Conservation (phyloP, 2,113 vertebrate species). For the Naja naja region DNA sequence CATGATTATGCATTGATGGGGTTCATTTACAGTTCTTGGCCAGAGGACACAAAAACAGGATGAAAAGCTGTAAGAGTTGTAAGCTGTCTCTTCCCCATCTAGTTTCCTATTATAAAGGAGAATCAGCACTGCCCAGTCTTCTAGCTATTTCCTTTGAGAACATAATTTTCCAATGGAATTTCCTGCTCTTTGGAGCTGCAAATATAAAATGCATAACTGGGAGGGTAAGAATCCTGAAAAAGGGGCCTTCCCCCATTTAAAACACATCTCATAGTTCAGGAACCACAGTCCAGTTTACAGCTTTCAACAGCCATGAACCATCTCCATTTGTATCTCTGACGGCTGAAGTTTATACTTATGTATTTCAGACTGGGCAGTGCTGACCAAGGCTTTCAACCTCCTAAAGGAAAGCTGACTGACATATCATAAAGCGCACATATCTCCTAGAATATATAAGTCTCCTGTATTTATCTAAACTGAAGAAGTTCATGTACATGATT, state of each 20-base stretch:
- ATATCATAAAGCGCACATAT: neutral
- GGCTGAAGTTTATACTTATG: neutral
- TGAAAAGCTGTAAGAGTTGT: neutral
- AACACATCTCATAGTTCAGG: neutral
- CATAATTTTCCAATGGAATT: neutral
- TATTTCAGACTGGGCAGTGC: neutral
- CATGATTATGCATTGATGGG: neutral
- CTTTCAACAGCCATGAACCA: no score
- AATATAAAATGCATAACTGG: neutral
- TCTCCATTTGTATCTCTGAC: neutral
- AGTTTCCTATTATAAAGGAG: neutral
- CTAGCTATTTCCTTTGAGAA: neutral
- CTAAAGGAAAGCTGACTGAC: neutral
- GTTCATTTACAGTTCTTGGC: neutral
- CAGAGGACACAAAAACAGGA: neutral
- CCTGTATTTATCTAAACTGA: neutral
- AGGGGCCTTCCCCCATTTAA: no score
- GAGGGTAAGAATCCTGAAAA: neutral
- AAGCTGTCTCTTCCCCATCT: neutral
- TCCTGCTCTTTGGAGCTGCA: neutral
- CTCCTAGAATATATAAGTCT: neutral
- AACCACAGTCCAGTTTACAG: neutral
- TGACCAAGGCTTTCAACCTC: neutral
- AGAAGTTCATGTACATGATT: neutral
- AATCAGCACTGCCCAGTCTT: neutral